Base-by-base conservation (phyloP, 2,797 vertebrate genomes). In the Xenopus petersii region DNA sequence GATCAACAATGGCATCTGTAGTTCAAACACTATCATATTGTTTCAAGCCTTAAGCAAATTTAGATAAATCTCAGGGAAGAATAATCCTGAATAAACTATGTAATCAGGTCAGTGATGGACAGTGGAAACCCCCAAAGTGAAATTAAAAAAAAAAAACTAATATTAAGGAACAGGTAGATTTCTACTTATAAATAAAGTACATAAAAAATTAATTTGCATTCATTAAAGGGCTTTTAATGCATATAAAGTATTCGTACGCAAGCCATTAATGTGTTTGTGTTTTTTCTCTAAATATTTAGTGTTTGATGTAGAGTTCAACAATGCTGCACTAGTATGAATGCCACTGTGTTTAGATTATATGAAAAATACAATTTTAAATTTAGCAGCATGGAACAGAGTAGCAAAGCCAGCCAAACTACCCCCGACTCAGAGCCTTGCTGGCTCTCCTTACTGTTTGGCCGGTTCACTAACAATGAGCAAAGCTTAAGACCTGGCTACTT, bases 71-170 rank as follows among this genome's bases (percentile, higher is more conserved):
- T 30, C 30, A 73, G 64, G 63, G 58, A 67, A 77, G 70, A 66
- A 68, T 77, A 77, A 77, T 77, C 70, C 75, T 67, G 15, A 71
- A 72, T 64, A 77, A 77, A 69, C 54, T 77, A 72, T 72, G 67
- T 72, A 77, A 77, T 77, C 65, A 67, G 58, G 67, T 77, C 64
- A 71, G 47, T 71, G 56, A 56, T 67, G 48, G 64, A 48, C 49
- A 51, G 49, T 51, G 49, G 11, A 51, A 12, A 51, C 3, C 2
- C 49, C 0, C 11, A 51, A 51, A 51, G 11, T 12, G 5, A 51
- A 51, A 51, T 51, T 30, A 30, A 30, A 30, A 30, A 30, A 21
- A 49, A 6, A 2, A 2, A 49, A 6, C 47, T 30, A 49, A 49
- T 49, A 5, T 10, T 49, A 49, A 49, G 47, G 47, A 49, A 49